Conservation (phyloP, 2,888 invertebrate genomes). For the Glaucopsyche alexis region DNA sequence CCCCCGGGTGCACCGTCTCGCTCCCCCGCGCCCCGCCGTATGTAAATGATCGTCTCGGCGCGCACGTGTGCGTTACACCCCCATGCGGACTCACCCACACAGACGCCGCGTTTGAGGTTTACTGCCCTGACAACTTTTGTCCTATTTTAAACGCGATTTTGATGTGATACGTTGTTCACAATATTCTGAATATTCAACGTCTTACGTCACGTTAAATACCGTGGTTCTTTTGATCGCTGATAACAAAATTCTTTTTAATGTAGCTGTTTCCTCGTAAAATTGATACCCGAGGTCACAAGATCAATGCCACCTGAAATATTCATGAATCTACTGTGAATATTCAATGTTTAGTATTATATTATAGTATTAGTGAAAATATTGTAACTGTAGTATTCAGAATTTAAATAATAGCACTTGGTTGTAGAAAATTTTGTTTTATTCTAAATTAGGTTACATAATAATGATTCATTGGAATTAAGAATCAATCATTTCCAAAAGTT, state of each 20-base stretch:
- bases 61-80: slow-evolving; percentile 61
- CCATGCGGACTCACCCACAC: slow-evolving; percentile 55
- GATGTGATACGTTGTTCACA: slow-evolving; percentile 60
- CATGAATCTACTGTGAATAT: slow-evolving; percentile 5
- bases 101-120: slow-evolving; percentile 65
- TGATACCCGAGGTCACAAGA: slow-evolving; percentile 4
- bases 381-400: background rate
- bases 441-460: background rate
- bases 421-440: background rate
- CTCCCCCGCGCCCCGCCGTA: slow-evolving; percentile 66
- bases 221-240: slow-evolving; percentile 2
- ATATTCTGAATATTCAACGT: slow-evolving; percentile 35
- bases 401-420: background rate
- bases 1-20: slow-evolving; percentile 55
- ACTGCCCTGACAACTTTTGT: slow-evolving; percentile 76
- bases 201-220: background rate
- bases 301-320: slow-evolving; percentile 19
- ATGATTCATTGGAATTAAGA: background rate
- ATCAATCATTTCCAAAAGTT: background rate
- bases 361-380: background rate
- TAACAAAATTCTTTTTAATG: background rate
- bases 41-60: slow-evolving; percentile 78
- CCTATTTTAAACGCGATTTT: slow-evolving; percentile 73
- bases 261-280: background rate
- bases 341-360: background rate